These are phyloP conservation scores for Drosophila santomea DNA, from an alignment of 1,140 invertebrate genomes.

Conservation along the genomic window DNA sequence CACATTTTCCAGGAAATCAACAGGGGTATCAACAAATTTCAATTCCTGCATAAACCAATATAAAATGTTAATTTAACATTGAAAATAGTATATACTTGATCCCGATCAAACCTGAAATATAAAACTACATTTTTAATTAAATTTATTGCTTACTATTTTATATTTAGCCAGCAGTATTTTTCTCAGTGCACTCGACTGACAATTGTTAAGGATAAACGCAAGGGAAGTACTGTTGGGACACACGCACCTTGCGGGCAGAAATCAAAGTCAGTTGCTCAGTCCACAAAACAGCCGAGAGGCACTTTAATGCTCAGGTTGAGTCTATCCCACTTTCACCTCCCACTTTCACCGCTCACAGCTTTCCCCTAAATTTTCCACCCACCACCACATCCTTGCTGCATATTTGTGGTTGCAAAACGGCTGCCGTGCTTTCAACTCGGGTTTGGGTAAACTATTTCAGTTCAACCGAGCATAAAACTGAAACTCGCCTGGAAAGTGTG, in stretches of 20 bases:
- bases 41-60: not conserved
- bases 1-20: conserved; percentile 9
- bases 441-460: conserved; percentile 63
- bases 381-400: conserved; percentile 52
- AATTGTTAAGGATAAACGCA: conserved; percentile 5
- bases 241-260: conserved; percentile 55
- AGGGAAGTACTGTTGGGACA: conserved; percentile 45
- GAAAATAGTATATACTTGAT: not conserved
- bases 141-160: not conserved
- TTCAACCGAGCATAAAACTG: conserved; percentile 72
- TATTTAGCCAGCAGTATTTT: not conserved
- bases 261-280: conserved; percentile 60
- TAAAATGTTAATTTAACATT: not conserved
- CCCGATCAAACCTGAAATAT: not conserved
- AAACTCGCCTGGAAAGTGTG: conserved; percentile 73
- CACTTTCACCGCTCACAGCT: not conserved
- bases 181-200: conserved; percentile 11
- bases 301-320: conserved; percentile 64
- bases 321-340: conserved; percentile 23
- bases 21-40: not conserved
- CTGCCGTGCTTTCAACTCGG: conserved; percentile 53
- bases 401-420: conserved; percentile 73
- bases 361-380: conserved; percentile 16
- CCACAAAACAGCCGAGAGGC: conserved; percentile 58
- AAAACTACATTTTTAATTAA: too few relatives aligned